A percentile compares a stretch with the other conserved stretches of the same genome.
phyloP scores from a whole-genome alignment of 1,140 invertebrate genomes.

The Lepidurus couesii region DNA sequence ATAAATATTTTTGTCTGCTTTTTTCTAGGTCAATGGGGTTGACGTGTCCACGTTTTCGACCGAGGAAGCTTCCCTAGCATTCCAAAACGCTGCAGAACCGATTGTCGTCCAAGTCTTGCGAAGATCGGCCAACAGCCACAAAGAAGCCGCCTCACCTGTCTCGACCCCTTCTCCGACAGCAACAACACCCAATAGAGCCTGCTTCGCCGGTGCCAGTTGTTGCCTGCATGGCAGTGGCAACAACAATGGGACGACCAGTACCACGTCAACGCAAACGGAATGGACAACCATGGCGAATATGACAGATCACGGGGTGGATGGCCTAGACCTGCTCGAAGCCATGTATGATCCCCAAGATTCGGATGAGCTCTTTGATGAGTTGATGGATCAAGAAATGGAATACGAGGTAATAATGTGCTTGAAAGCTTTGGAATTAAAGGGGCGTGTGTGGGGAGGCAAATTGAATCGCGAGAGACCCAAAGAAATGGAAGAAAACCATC shows the following conservation, averaged over 20 bases:
- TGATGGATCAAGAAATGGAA: slow-evolving; percentile 33
- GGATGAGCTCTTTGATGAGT: slow-evolving; percentile 26
- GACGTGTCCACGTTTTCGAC: slow-evolving; percentile 49
- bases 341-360: slow-evolving; percentile 28
- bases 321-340: slow-evolving; percentile 23
- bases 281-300: slow-evolving; percentile 27
- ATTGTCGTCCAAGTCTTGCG: slow-evolving; percentile 51
- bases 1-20: slow-evolving; percentile 6
- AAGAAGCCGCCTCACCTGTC: neutral
- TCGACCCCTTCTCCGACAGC: neutral
- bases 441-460: no score
- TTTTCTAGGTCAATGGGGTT: slow-evolving; percentile 49
- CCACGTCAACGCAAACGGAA: slow-evolving; percentile 30
- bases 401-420: slow-evolving; percentile 32
- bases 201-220: slow-evolving; percentile 26
- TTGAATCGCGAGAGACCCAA: no score
- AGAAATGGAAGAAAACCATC: neutral
- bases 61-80: slow-evolving; percentile 49
- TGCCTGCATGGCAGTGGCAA: slow-evolving; percentile 29
- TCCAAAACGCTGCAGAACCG: slow-evolving; percentile 49
- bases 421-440: no score
- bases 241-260: neutral
- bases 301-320: slow-evolving; percentile 3
- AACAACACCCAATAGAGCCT: slow-evolving; percentile 23
- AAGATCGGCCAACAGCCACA: slow-evolving; percentile 35